These are phyloP conservation scores for Metaphire vulgaris DNA, from an alignment of 1,140 invertebrate genomes.

Conservation along the genomic window DNA sequence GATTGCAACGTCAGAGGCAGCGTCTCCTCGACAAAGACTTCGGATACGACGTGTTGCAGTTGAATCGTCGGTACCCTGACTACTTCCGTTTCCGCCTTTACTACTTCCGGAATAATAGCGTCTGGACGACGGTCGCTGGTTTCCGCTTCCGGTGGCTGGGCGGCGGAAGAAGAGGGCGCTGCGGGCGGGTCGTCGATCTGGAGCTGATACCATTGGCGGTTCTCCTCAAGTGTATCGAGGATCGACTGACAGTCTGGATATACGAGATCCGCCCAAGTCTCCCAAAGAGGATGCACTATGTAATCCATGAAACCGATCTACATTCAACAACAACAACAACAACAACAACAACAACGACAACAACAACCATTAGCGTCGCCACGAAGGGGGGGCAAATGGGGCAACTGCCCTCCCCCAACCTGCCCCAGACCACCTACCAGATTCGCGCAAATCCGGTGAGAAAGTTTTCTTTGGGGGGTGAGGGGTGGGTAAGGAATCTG, in stretches of 20 bases:
- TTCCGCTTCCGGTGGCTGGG: too few relatives aligned
- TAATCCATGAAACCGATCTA: conserved; percentile 98
- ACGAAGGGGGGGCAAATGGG: neutral
- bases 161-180: too few relatives aligned
- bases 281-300: conserved; percentile 98
- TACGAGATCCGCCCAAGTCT: conserved; percentile 98
- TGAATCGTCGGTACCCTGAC: neutral
- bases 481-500: neutral
- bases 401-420: too few relatives aligned
- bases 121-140: neutral
- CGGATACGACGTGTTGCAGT: neutral
- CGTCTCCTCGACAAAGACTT: neutral
- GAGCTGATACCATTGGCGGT: conserved; percentile 72
- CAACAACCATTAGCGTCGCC: neutral
- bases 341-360: conserved; percentile 6
- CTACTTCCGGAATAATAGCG: neutral
- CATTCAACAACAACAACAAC: conserved; percentile 29
- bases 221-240: conserved; percentile 92
- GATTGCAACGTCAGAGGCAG: conserved; percentile 1
- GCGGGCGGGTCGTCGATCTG: neutral
- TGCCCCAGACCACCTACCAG: neutral
- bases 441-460: neutral
- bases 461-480: neutral
- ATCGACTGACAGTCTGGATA: conserved; percentile 97
- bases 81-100: neutral